Percentiles rank a stretch among this genome's conserved stretches.
These are phyloP conservation scores for Barnardius zonarius DNA, from an alignment of 2,113 vertebrate species.

Conservation along the genomic window DNA sequence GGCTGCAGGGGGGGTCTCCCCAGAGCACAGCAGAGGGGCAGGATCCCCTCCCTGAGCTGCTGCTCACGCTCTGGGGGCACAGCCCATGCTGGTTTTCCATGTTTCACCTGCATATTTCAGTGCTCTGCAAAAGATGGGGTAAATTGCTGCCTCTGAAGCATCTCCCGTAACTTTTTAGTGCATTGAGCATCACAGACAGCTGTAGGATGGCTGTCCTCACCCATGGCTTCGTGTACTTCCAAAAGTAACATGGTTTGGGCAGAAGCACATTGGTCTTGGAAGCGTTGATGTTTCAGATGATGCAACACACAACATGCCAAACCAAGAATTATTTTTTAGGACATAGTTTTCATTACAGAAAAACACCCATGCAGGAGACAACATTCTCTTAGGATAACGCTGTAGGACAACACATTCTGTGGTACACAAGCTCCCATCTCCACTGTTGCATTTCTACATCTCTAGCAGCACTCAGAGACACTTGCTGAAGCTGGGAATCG, in stretches of 20 bases:
- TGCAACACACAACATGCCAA: not conserved
- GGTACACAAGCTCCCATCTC: rapidly evolving
- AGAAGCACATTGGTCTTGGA: not conserved
- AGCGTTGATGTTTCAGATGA: not conserved
- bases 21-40: not conserved
- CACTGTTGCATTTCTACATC: rapidly evolving
- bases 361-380: not conserved
- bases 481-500: not conserved
- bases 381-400: not conserved
- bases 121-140: not conserved
- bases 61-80: not conserved
- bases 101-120: not conserved
- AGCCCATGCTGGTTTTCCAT: not conserved
- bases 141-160: not conserved
- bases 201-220: not conserved
- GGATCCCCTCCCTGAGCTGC: not conserved
- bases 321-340: not conserved
- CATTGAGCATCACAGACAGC: too few relatives aligned
- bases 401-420: not conserved
- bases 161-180: not conserved
- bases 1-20: not conserved
- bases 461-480: not conserved
- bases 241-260: rapidly evolving
- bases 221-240: not conserved
- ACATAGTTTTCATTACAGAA: not conserved